A percentile compares a stretch with the other conserved stretches of the same genome.
phyloP scores from a whole-genome alignment of 2,888 invertebrate species.

The Brachyopa scutellaris region DNA sequence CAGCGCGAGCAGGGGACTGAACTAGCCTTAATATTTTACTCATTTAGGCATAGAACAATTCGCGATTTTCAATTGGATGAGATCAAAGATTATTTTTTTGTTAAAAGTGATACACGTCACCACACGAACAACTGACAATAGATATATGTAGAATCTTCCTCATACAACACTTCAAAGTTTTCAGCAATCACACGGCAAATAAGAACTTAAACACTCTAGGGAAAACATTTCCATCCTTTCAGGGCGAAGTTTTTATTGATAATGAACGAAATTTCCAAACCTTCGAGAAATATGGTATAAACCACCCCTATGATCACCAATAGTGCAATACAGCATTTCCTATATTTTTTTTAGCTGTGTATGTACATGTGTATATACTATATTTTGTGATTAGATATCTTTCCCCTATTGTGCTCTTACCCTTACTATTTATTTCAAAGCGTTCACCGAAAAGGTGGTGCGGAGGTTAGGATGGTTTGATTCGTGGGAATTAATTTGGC shows the following conservation, averaged over 20 bases:
- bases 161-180: too few species aligned
- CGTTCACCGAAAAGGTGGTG: slow-evolving; percentile 33
- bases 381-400: slow-evolving; percentile 53
- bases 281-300: background rate
- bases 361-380: slow-evolving; percentile 19
- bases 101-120: too few species aligned
- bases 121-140: too few species aligned
- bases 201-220: too few species aligned
- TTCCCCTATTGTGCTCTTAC: slow-evolving; percentile 30
- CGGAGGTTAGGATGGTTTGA: slow-evolving; percentile 26
- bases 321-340: background rate
- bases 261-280: slow-evolving; percentile 42
- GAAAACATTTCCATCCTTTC: slow-evolving; percentile 52
- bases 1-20: too few species aligned
- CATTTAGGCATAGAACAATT: too few species aligned
- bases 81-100: too few species aligned
- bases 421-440: slow-evolving; percentile 25
- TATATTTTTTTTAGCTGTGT: background rate
- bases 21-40: too few species aligned
- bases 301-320: slow-evolving; percentile 35
- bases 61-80: too few species aligned
- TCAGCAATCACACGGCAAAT: too few species aligned
- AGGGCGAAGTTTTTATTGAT: slow-evolving; percentile 45
- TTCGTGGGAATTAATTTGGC: slow-evolving; percentile 80
- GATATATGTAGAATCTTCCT: too few species aligned